Evolutionary conservation across 2,113 vertebrate genomes (phyloP).

Genomic region (Serinus canaria): DNA sequence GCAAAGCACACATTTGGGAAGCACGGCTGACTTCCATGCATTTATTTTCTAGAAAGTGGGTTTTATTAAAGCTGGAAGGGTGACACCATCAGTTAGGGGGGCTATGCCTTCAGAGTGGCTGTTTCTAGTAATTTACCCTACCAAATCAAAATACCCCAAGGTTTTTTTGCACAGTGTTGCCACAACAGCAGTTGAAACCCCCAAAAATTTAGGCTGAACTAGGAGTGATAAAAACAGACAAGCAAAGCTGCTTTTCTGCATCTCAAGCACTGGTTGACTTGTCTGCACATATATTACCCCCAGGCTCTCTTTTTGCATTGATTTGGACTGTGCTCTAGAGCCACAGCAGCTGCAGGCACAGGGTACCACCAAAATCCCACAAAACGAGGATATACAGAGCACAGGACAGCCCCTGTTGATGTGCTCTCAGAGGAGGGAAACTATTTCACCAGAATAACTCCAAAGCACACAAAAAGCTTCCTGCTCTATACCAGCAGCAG

Average conservation of each 20-base stretch:
- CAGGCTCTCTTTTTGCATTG: background rate
- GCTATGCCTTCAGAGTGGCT: background rate
- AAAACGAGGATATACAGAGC: background rate
- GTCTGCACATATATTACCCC: background rate
- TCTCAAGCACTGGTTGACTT: accelerated
- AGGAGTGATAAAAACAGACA: background rate
- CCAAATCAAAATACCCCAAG: background rate
- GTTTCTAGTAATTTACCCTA: background rate
- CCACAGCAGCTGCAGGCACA: background rate
- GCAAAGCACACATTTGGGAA: background rate
- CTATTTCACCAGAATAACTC: background rate
- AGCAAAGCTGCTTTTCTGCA: background rate
- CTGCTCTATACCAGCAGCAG: background rate
- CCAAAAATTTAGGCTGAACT: background rate
- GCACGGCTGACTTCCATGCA: background rate
- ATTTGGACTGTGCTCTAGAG: background rate
- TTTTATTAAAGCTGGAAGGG: background rate
- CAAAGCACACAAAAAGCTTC: background rate
- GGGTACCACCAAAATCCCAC: background rate
- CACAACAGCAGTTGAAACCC: background rate
- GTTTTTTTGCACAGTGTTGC: background rate
- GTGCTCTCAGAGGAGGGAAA: background rate
- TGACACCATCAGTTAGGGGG: accelerated
- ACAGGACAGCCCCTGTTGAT: background rate
- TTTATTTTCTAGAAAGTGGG: background rate